Base-by-base conservation (phyloP, 2,888 invertebrate species). In the Camptogramma bilineatum region DNA sequence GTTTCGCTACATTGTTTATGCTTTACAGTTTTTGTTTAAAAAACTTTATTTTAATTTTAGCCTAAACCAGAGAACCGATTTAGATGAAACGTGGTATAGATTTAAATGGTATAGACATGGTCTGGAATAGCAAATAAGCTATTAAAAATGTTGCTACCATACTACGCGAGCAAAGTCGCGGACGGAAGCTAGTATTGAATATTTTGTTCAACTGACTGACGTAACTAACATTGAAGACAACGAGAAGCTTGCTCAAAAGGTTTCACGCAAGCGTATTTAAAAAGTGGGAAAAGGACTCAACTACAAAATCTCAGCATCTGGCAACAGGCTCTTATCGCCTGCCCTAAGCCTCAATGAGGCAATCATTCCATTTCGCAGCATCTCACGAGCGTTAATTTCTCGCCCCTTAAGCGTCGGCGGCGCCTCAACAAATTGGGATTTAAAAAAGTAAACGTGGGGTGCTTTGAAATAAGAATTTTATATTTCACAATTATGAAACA, bases 361-460 rank as follows among this genome's bases (percentile, higher is more conserved):
- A 82, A 82, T 82, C 76, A 80, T 82, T 81, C 77, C 76, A 74
- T 74, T 73, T 72, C 66, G 62, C 65, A 59, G 74, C 75, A 68
- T 66, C 66, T 64, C 72, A 67, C 71, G 67, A 74, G 79, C 71
- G 77, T 77, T 79, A 80, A 78, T 77, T 77, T 77, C 74, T 75
- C 77, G 71, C 81, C 74, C 74, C 74, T 71, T 61, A 53, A 65
- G 64, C 62, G 60, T 21, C 60, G 52, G 52, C 62, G 70, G 61
- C 58, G 62, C 62, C 62, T 19, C 56, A 56, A 9, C 66, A 59
- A 63, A 66, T 63, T 64, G 60, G 56, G 16, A 64, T 62, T 69
- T 53, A 50, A 59, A 56, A 42, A 48, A 34, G 47, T 42, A 62
- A 65, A 56, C 51, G 39, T 54, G 63, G 62, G 52, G 47, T 13